phyloP scores from a whole-genome alignment of 1,140 invertebrate genomes.

The Ips nitidus region DNA sequence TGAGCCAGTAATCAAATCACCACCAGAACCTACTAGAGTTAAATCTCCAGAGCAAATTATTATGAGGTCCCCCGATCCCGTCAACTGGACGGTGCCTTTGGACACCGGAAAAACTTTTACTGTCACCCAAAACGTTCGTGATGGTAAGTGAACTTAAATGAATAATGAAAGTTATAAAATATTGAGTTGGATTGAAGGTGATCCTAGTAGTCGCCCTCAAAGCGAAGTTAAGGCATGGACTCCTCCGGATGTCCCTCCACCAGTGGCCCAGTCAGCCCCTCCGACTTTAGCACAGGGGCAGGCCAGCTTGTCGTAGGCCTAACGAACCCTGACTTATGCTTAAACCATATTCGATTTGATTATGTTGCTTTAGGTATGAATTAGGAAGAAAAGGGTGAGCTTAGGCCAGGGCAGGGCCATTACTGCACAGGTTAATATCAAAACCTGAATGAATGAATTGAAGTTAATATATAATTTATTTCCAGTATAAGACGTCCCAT shows the following conservation, averaged over 20 bases:
- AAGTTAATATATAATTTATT: slow-evolving; percentile 16
- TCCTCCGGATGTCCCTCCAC: slow-evolving; percentile 62
- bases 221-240: slow-evolving; percentile 71
- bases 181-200: slow-evolving; percentile 44
- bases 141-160: slow-evolving; percentile 60
- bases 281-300: slow-evolving; percentile 60
- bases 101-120: slow-evolving; percentile 92
- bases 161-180: neutral
- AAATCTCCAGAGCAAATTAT: slow-evolving; percentile 91
- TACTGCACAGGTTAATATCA: slow-evolving; percentile 45
- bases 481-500: slow-evolving; percentile 36
- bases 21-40: slow-evolving; percentile 86
- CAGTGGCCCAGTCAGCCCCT: slow-evolving; percentile 66
- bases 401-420: slow-evolving; percentile 45
- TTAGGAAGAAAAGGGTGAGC: slow-evolving; percentile 48
- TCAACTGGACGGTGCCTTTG: slow-evolving; percentile 91
- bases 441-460: neutral
- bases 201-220: slow-evolving; percentile 59
- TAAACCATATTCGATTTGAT: slow-evolving; percentile 50
- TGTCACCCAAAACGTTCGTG: slow-evolving; percentile 86
- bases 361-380: slow-evolving; percentile 54
- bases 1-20: slow-evolving; percentile 81
- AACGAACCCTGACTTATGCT: slow-evolving; percentile 49
- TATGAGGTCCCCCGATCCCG: slow-evolving; percentile 86
- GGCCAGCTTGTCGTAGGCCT: slow-evolving; percentile 48